Conservation (phyloP, 2,888 invertebrate genomes). For the Pristionchus entomophagus region DNA sequence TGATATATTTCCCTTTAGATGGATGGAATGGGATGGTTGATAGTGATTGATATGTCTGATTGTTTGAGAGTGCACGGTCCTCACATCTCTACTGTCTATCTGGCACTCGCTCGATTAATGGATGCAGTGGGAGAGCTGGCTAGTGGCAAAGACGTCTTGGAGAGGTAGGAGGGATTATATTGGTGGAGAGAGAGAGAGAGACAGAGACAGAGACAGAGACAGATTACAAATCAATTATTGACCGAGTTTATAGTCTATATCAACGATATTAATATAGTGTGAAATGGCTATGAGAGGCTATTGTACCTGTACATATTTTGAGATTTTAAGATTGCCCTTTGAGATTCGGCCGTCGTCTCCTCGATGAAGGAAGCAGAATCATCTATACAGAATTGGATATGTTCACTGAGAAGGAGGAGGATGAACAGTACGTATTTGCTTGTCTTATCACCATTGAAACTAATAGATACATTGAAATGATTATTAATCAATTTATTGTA, state of each 20-base stretch:
- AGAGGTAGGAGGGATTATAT: slow-evolving; percentile 52
- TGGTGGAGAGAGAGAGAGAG: neutral
- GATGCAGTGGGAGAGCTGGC: slow-evolving; percentile 58
- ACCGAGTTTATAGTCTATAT: too few species aligned
- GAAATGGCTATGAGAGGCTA: too few species aligned
- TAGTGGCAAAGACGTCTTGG: slow-evolving; percentile 21
- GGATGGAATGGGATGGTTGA: neutral
- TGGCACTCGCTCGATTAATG: slow-evolving; percentile 58
- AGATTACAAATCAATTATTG: too few species aligned
- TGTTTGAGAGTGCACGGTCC: slow-evolving; percentile 55
- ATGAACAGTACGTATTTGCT: slow-evolving; percentile 14
- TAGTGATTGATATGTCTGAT: neutral
- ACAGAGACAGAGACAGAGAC: too few species aligned
- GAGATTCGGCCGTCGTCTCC: slow-evolving; percentile 12
- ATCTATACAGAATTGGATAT: slow-evolving; percentile 51
- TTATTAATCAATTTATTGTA: neutral
- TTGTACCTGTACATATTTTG: too few species aligned
- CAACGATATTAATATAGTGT: too few species aligned
- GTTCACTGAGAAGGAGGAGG: slow-evolving; percentile 48
- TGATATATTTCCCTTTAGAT: neutral
- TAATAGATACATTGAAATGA: neutral
- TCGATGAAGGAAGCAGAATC: neutral
- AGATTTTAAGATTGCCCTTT: neutral
- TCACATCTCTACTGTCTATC: slow-evolving; percentile 60
- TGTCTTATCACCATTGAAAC: neutral